These are phyloP conservation scores for Leucozona laternaria DNA, from an alignment of 2,888 invertebrate species.

Conservation along the genomic window DNA sequence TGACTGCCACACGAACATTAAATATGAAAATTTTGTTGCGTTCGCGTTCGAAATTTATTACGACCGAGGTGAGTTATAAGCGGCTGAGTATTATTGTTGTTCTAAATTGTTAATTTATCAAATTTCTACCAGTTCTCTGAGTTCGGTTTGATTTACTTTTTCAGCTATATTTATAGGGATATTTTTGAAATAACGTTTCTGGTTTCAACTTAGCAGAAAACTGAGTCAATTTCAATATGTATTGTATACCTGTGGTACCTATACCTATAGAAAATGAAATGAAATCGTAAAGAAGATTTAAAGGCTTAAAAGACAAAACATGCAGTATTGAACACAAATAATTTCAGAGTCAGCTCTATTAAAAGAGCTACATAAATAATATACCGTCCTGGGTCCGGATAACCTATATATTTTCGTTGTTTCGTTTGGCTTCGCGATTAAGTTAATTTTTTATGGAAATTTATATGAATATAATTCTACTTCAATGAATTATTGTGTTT, in stretches of 20 bases:
- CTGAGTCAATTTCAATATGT: not conserved
- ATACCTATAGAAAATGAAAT: not conserved
- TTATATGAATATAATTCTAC: conserved; percentile 5
- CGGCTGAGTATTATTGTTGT: conserved; percentile 55
- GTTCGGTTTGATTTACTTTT: not conserved
- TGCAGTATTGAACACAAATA: not conserved
- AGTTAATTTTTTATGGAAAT: conserved; percentile 33
- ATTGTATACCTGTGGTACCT: not conserved
- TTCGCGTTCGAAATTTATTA: conserved; percentile 65
- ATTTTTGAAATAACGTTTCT: not conserved
- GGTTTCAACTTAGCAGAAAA: not conserved
- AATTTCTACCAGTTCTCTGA: conserved; percentile 40
- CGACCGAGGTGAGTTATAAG: conserved; percentile 63
- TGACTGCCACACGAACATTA: conserved; percentile 42
- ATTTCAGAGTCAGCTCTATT: not conserved
- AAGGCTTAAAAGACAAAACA: conserved; percentile 10
- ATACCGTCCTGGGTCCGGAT: not conserved
- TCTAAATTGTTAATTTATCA: conserved; percentile 70
- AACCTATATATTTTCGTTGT: not conserved
- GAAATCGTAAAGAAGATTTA: not conserved
- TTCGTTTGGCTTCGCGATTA: conserved; percentile 34
- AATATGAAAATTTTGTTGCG: conserved; percentile 55
- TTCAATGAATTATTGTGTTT: conserved; percentile 9
- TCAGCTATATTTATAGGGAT: not conserved
- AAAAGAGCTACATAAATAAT: not conserved